Evolutionary conservation across 64 coral and sea anemone species (phyloP).

Genomic region (Stylophora pistillata): DNA sequence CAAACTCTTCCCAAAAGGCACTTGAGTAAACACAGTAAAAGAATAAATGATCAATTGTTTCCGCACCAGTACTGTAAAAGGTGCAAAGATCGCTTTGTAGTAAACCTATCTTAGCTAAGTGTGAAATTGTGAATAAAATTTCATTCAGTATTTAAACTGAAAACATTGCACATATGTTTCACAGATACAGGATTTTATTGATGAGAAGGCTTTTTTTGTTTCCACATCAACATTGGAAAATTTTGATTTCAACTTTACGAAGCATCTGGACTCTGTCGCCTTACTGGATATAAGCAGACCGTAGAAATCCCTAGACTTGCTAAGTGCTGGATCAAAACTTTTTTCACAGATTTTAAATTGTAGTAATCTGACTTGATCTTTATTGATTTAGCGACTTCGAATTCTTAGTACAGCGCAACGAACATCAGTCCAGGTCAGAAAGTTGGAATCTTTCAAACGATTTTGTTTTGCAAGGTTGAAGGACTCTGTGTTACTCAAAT

Average conservation of each 20-base stretch:
- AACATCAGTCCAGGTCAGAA: constrained; percentile 11
- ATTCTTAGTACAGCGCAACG: neutral
- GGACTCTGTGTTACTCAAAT: too few species aligned
- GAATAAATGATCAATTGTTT: constrained; percentile 1
- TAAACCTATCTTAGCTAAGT: neutral
- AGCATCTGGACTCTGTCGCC: constrained; percentile 12
- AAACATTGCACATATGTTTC: constrained; percentile 5
- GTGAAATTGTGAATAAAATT: constrained; percentile 17
- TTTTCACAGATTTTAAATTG: neutral
- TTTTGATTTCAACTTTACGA: constrained; percentile 7
- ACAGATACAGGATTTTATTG: constrained; percentile 2
- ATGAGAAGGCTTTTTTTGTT: neutral
- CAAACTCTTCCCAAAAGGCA: constrained; percentile 12
- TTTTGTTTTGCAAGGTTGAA: constrained; percentile 1
- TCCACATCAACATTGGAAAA: constrained; percentile 13
- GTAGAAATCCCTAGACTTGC: constrained; percentile 3
- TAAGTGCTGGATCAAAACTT: neutral
- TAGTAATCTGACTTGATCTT: neutral
- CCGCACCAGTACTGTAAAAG: neutral
- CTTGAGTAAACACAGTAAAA: constrained; percentile 24
- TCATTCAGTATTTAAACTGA: constrained; percentile 16
- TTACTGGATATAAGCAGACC: neutral
- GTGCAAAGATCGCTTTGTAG: constrained; percentile 7
- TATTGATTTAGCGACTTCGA: neutral
- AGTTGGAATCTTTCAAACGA: neutral